These are phyloP conservation scores for Tragulus kanchil DNA, from an alignment of 2,113 vertebrate genomes.

Conservation along the genomic window DNA sequence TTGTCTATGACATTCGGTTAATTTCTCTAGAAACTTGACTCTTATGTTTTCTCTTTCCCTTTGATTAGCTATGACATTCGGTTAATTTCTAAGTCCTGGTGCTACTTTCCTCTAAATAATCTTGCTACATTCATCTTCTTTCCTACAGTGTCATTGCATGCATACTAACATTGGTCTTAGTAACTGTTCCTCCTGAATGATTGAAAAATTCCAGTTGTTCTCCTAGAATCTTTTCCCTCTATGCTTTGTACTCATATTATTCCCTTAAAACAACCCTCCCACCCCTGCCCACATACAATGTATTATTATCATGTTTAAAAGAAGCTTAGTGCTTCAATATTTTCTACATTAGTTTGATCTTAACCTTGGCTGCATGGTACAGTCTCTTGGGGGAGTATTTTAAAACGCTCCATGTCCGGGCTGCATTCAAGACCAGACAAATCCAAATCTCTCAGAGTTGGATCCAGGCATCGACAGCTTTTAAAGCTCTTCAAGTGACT, in stretches of 20 bases:
- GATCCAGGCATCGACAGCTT: slow-evolving; percentile 24
- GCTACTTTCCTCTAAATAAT: slow-evolving; percentile 43
- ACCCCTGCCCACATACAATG: neutral
- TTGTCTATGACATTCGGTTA: slow-evolving; percentile 1
- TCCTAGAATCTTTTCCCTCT: slow-evolving; percentile 3
- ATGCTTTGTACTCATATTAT: neutral
- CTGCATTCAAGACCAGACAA: slow-evolving; percentile 44
- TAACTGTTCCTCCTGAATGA: slow-evolving; percentile 39
- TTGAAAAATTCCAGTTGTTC: slow-evolving; percentile 26
- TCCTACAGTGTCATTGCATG: neutral
- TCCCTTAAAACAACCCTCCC: slow-evolving; percentile 16
- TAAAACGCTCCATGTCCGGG: neutral
- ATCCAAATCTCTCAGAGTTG: slow-evolving; percentile 6
- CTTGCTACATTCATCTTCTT: slow-evolving; percentile 4
- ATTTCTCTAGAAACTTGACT: slow-evolving; percentile 34
- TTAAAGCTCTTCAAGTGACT: slow-evolving; percentile 52
- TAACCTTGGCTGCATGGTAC: neutral
- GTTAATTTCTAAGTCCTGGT: neutral
- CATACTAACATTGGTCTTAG: neutral
- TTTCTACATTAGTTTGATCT: slow-evolving; percentile 44
- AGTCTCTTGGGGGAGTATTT: slow-evolving; percentile 17
- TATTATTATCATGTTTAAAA: slow-evolving; percentile 20
- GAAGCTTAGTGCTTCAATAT: slow-evolving; percentile 23
- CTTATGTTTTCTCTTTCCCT: slow-evolving; percentile 44
- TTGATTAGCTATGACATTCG: slow-evolving; percentile 27